Evolutionary conservation across 2,113 vertebrate species (phyloP), one percentile per base, ranked within the genome.

Genomic region (Strigops habroptila): DNA sequence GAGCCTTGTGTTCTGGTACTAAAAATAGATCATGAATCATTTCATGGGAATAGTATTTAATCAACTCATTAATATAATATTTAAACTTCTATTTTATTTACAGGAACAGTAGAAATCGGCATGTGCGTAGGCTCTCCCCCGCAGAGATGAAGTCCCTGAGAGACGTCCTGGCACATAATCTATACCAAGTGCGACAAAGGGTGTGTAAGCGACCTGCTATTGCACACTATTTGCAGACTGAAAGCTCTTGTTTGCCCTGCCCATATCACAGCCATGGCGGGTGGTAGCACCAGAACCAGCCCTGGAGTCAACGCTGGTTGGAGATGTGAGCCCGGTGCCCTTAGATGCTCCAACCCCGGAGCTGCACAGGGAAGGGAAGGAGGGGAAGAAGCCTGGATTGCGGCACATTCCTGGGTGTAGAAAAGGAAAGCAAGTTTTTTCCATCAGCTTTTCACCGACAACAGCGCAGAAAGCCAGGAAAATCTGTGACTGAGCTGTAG

Each of bases 151-250:
- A 89, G 94, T 98, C 97, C 96, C 98, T 99, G 98, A 97, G 98
- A 14, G 95, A 99, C 41, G 98, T 99, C 82, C 97, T 99, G 94
- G 98, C 98, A 30, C 98, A 97, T 87, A 99, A 98, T 92, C 98
- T 99, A 94, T 99, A 99, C 87, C 98, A 97, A 97, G 99, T 99
- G 93, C 98, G 99, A 30, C 98, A 99, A 53, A 98, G 98, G 98
- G 99, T 99, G 92, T 1, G 97, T 97, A 65, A 60, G 15, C 1
- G 0, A 6, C 46, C 51, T 59, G 31, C 49, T 31, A n/a, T 7
- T 9, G 6, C 4, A 2, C 14, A 2, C 14, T 73, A 8, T 67
- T 76, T 63, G 65, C 63, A 2, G 22, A 52, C 60, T 27, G 67
- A 71, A 82, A 76, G 71, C n/a, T 31, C 31, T 6, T 41, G 70